Conservation (phyloP, 2,797 vertebrate species). For the Enteromius trimaculatus region DNA sequence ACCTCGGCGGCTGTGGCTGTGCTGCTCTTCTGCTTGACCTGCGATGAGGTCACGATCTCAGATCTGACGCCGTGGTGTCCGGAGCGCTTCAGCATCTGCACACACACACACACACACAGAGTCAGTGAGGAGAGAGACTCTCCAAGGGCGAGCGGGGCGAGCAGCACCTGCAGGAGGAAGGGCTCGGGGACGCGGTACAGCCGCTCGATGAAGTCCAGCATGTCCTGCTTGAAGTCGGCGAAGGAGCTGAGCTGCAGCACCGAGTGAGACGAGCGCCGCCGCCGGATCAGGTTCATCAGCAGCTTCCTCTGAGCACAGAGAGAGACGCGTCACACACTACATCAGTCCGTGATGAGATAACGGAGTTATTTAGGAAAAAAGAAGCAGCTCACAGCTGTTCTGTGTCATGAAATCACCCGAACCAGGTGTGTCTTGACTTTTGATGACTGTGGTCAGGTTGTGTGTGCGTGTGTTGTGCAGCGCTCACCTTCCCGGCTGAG, state of each 20-base stretch:
- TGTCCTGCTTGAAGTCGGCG: conserved; percentile 70
- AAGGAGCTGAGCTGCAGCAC: conserved; percentile 66
- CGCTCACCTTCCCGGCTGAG: conserved; percentile 69
- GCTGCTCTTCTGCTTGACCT: background rate
- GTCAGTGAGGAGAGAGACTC: background rate
- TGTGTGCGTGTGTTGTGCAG: no score
- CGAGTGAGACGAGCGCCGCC: conserved; percentile 62
- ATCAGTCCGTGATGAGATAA: no score
- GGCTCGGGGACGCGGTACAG: conserved; percentile 64
- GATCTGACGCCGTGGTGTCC: background rate
- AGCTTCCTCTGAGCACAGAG: conserved; percentile 48
- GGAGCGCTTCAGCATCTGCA: conserved; percentile 16
- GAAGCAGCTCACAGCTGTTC: no score
- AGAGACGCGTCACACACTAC: no score
- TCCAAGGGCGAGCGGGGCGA: background rate
- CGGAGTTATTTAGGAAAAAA: no score
- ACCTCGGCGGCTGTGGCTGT: background rate
- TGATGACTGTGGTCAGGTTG: no score
- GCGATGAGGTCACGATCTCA: background rate
- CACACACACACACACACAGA: background rate
- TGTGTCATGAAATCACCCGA: no score
- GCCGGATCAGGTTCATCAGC: conserved; percentile 64
- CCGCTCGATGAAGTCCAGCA: conserved; percentile 70
- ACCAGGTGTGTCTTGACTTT: no score
- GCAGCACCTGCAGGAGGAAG: conserved; percentile 61